A percentile compares a stretch with the other conserved stretches of the same genome.
Evolutionary conservation across 2,888 invertebrate genomes (phyloP).

Genomic region (Petrolisthes manimaculis): DNA sequence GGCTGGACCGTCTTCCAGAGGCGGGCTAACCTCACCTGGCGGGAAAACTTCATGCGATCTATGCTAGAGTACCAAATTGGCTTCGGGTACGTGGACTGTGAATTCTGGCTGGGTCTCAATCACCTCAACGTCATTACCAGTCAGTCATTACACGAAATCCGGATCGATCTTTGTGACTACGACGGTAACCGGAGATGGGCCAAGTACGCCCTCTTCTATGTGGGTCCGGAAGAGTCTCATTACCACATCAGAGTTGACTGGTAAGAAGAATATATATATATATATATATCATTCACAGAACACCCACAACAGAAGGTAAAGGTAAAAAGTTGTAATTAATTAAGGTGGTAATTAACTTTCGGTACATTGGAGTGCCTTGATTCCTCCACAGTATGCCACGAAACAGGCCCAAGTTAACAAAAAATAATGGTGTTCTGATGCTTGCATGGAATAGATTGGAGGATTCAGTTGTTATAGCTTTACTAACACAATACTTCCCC

Average conservation of each 20-base stretch:
- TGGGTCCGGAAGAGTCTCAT: neutral
- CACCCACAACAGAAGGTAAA: too few relatives aligned
- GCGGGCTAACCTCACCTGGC: neutral
- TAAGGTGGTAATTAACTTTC: too few relatives aligned
- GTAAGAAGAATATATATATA: neutral
- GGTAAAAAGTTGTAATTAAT: too few relatives aligned
- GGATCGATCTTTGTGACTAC: slow-evolving; percentile 10
- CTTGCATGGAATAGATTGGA: too few relatives aligned
- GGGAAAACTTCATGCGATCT: slow-evolving; percentile 3
- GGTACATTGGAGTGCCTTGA: too few relatives aligned
- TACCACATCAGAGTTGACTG: neutral
- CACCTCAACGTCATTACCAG: slow-evolving; percentile 2
- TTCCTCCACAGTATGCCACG: too few relatives aligned
- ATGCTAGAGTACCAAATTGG: slow-evolving; percentile 11
- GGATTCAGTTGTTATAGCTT: too few relatives aligned
- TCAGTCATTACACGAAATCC: neutral
- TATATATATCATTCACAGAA: too few relatives aligned
- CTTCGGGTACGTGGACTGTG: slow-evolving; percentile 19
- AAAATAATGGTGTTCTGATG: too few relatives aligned
- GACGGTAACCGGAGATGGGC: slow-evolving; percentile 18
- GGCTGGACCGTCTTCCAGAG: slow-evolving; percentile 32
- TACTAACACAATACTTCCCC: neutral
- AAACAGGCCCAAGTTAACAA: too few relatives aligned
- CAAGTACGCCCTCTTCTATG: slow-evolving; percentile 14
- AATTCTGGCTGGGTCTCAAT: slow-evolving; percentile 21